phyloP scores from a whole-genome alignment of 2,113 vertebrate species.

The Anhinga anhinga region DNA sequence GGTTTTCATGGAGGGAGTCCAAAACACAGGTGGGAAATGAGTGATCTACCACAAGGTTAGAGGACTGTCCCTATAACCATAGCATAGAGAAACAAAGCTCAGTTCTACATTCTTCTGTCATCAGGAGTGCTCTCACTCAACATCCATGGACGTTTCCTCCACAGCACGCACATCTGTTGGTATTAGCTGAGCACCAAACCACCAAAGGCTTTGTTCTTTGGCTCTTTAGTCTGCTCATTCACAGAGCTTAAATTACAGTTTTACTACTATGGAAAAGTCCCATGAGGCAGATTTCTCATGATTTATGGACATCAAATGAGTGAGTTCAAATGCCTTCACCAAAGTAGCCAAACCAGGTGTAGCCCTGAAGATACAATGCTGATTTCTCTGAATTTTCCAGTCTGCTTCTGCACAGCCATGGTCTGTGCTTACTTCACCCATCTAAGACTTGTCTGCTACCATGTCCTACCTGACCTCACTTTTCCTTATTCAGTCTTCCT shows the following conservation, averaged over 20 bases:
- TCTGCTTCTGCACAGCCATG: not conserved
- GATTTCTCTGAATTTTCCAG: not conserved
- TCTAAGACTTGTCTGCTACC: not conserved
- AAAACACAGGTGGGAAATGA: not conserved
- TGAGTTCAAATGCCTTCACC: not conserved
- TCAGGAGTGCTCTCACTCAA: not conserved
- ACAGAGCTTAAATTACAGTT: not conserved
- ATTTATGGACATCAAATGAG: not conserved
- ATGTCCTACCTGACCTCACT: not conserved
- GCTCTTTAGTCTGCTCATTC: not conserved
- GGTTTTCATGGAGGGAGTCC: not conserved
- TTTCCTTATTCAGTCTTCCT: not conserved
- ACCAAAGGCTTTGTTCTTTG: not conserved
- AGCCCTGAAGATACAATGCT: not conserved
- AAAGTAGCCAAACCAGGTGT: not conserved
- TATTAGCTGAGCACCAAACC: not conserved
- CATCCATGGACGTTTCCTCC: not conserved
- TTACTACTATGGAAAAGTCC: not conserved
- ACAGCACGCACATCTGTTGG: fast-evolving
- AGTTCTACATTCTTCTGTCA: not conserved
- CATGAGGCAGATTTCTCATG: not conserved
- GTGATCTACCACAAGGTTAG: not conserved
- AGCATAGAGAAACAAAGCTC: not conserved
- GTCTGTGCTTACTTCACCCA: not conserved
- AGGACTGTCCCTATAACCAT: not conserved